phyloP scores from a whole-genome alignment of 1,140 invertebrate genomes.

The Plodia interpunctella region DNA sequence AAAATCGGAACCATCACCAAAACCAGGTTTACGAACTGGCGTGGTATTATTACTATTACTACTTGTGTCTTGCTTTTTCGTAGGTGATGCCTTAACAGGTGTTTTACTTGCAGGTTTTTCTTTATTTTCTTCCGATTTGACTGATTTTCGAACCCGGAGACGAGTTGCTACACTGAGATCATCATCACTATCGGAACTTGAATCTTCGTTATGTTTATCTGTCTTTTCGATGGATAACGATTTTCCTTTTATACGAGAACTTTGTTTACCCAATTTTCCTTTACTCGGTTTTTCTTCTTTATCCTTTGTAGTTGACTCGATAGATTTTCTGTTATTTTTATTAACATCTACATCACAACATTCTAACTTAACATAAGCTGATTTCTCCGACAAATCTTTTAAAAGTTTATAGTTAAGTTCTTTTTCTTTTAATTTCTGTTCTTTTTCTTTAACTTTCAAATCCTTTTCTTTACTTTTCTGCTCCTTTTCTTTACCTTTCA shows the following conservation, averaged over 20 bases:
- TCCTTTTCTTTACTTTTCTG: background rate
- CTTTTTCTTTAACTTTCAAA: constrained; percentile 49
- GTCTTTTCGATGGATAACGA: constrained; percentile 38
- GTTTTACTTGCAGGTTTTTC: constrained; percentile 36
- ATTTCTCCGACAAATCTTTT: constrained; percentile 68
- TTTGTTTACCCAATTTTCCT: constrained; percentile 41
- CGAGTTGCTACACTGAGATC: constrained; percentile 56
- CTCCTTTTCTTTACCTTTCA: background rate
- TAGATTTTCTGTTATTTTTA: constrained; percentile 54
- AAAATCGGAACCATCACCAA: constrained; percentile 85
- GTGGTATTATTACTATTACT: constrained; percentile 52
- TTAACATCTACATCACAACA: constrained; percentile 64
- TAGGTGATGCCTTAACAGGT: constrained; percentile 50
- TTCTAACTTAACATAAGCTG: constrained; percentile 66
- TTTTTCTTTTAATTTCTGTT: constrained; percentile 35
- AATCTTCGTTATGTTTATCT: constrained; percentile 41
- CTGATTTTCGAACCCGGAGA: constrained; percentile 58
- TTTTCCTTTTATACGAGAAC: constrained; percentile 44
- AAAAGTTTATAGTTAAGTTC: constrained; percentile 56
- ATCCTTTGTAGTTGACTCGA: constrained; percentile 47
- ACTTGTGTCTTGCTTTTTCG: constrained; percentile 58
- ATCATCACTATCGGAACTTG: constrained; percentile 65
- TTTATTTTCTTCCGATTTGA: constrained; percentile 62
- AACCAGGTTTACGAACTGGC: constrained; percentile 78
- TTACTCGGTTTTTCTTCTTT: constrained; percentile 50